Percentiles rank a stretch among this genome's conserved stretches.
phyloP scores from a whole-genome alignment of 1,140 invertebrate species.

The Tenebrio molitor region DNA sequence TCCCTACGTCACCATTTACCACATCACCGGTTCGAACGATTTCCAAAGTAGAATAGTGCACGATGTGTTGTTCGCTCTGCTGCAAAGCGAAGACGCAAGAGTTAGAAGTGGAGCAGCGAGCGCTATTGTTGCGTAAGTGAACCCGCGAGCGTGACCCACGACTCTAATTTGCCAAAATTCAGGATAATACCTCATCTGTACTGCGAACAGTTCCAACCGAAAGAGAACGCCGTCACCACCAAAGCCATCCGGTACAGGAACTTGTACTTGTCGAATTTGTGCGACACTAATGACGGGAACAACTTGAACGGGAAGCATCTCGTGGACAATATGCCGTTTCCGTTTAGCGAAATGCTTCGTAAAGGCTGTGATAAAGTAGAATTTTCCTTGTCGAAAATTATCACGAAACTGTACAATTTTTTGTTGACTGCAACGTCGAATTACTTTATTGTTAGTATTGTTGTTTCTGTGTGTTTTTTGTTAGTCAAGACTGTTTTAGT shows the following conservation, averaged over 20 bases:
- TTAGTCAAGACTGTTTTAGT: conserved; percentile 64
- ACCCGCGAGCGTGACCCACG: background rate
- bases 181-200: conserved; percentile 70
- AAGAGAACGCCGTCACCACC: conserved; percentile 67
- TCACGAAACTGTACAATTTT: conserved; percentile 66
- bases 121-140: conserved; percentile 77
- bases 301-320: conserved; percentile 59
- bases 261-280: conserved; percentile 60
- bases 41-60: conserved; percentile 76
- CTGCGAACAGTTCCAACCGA: conserved; percentile 62
- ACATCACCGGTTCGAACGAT: conserved; percentile 66
- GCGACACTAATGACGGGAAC: conserved; percentile 48
- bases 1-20: conserved; percentile 71
- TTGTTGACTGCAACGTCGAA: conserved; percentile 74
- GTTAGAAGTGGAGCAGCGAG: conserved; percentile 80
- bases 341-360: conserved; percentile 57
- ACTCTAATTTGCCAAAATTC: no score
- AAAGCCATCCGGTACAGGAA: conserved; percentile 66
- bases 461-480: conserved; percentile 12
- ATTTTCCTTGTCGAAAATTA: conserved; percentile 69
- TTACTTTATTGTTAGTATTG: conserved; percentile 73
- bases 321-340: conserved; percentile 62
- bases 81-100: conserved; percentile 83
- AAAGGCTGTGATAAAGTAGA: conserved; percentile 55
- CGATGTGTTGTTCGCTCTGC: conserved; percentile 73